Base-by-base conservation (phyloP, 2,888 invertebrate genomes). In the Nasonia oneida region DNA sequence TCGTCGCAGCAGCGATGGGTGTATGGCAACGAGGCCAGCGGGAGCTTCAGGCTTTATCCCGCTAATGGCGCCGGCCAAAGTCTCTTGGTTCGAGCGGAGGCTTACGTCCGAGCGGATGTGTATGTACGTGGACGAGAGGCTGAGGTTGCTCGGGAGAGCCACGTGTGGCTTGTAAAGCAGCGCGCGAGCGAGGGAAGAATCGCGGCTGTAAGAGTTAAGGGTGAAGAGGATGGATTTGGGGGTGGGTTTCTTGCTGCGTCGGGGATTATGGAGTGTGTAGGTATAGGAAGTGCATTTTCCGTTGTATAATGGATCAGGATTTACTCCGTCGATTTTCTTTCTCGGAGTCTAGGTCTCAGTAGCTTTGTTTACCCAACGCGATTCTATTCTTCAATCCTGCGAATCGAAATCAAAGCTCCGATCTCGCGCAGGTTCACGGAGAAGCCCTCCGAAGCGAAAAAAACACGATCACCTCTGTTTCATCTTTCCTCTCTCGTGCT, bases 11-110 rank as follows among this genome's bases (percentile, higher is more conserved):
- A n/a, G 42, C 14, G 42, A 37, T 37, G 4, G 37, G n/a, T 10
- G 15, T 33, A 61, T 14, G 18, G 81, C 42, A 83, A 83, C 71
- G 75, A 82, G 57, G 84, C 53, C 42, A 14, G 61, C 39, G 42
- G 10, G 33, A 39, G 53, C 57, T 57, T 10, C 76, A 57, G 61
- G 33, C 29, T 50, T 42, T 74, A 64, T 75, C 67, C 84, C 29
- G 83, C 83, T 86, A 82, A 87, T 87, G 84, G 86, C 14, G 37
- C 57, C 33, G 53, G 15, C 50, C 71, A 15, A n/a, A 33, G 82
- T 53, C 50, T 23, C 75, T 67, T 18, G 71, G 73, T 29, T 33
- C 39, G 64, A 3, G 12, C 42, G 61, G 76, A 81, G 80, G 75
- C 57, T 64, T 84, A 84, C 73, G 74, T 67, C 53, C 71, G 18